Conservation (phyloP, 2,113 vertebrate species). For the Pelecanus crispus region DNA sequence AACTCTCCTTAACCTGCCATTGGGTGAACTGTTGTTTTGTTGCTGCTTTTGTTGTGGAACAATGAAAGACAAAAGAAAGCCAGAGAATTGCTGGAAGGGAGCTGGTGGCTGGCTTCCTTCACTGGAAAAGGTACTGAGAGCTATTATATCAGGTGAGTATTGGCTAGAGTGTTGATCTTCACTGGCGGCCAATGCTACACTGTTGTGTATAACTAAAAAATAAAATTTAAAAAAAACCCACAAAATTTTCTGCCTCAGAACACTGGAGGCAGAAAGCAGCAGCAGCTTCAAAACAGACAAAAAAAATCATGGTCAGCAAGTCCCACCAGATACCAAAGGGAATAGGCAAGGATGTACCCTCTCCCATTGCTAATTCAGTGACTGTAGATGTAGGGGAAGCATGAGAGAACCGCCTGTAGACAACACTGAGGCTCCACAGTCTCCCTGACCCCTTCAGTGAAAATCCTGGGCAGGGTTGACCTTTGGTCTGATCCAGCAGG, state of each 20-base stretch:
- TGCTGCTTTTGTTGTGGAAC: not conserved
- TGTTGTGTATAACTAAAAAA: not conserved
- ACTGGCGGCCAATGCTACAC: not conserved
- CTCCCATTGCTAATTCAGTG: not conserved
- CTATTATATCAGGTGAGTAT: not conserved
- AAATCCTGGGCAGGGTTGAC: not conserved
- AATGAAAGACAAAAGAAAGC: slow-evolving; percentile 29
- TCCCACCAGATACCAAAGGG: not conserved
- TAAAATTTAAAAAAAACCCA: not conserved
- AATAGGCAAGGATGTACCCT: not conserved
- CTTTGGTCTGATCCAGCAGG: not conserved
- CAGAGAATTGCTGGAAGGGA: not conserved
- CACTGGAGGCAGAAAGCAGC: not conserved
- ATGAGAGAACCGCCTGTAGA: fast-evolving
- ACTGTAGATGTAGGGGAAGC: not conserved
- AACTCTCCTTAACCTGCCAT: not conserved
- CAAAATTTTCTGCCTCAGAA: not conserved
- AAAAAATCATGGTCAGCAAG: not conserved
- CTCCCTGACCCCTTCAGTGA: not conserved
- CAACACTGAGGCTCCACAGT: not conserved
- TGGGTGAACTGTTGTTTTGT: not conserved
- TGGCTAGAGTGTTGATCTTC: not conserved
- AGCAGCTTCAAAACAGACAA: not conserved
- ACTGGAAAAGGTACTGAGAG: not conserved
- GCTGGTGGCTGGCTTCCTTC: not conserved